These are phyloP conservation scores for Agrotis puta DNA, from an alignment of 2,888 invertebrate species.

Conservation along the genomic window DNA sequence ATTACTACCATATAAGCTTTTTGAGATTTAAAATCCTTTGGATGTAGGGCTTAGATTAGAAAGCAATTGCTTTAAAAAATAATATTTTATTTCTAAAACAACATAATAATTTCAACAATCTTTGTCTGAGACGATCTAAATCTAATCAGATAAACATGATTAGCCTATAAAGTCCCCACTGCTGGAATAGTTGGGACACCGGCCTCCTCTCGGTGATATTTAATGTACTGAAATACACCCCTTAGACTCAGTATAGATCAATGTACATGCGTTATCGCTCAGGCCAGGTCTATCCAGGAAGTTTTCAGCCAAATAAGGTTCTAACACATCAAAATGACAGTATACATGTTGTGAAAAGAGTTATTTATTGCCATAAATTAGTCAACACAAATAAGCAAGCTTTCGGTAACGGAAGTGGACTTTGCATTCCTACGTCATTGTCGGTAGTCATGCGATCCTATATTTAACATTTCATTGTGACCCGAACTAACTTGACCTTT, in stretches of 20 bases:
- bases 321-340: slow-evolving; percentile 41
- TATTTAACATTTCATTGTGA: slow-evolving; percentile 86
- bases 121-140: no score
- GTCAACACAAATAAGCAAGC: slow-evolving; percentile 70
- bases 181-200: no score
- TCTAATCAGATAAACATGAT: not conserved
- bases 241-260: no score
- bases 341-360: slow-evolving; percentile 59
- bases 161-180: not conserved
- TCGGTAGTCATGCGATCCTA: slow-evolving; percentile 84
- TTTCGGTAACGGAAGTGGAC: slow-evolving; percentile 75
- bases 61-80: not conserved
- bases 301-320: slow-evolving; percentile 16
- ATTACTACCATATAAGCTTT: no score
- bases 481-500: slow-evolving; percentile 80
- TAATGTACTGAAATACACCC: no score
- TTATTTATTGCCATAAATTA: slow-evolving; percentile 67
- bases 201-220: not conserved
- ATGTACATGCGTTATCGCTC: not conserved
- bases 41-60: not conserved
- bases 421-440: slow-evolving; percentile 81
- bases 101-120: not conserved
- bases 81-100: not conserved
- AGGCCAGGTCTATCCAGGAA: not conserved
- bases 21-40: no score